These are phyloP conservation scores for Druon quercuslanigerum DNA, from an alignment of 1,140 invertebrate genomes.

Conservation along the genomic window DNA sequence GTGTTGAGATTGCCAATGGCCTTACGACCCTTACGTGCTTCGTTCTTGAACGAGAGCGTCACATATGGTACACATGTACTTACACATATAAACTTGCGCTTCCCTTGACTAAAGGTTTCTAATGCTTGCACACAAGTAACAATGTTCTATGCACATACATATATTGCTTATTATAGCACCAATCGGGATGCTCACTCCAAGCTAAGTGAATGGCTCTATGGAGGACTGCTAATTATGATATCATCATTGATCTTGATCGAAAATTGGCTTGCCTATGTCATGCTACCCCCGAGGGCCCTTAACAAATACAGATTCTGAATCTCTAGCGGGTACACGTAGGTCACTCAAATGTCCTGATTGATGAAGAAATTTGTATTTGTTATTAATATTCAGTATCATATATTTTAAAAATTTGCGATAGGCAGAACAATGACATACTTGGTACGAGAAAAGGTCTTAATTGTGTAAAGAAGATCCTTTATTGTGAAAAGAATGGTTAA, in stretches of 20 bases:
- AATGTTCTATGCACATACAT: background rate
- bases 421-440: too few relatives aligned
- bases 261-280: slow-evolving; percentile 57
- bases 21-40: slow-evolving; percentile 13
- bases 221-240: slow-evolving; percentile 52
- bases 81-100: background rate
- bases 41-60: slow-evolving; percentile 20
- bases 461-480: too few relatives aligned
- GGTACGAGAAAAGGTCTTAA: too few relatives aligned
- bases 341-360: slow-evolving; percentile 4
- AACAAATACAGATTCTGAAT: slow-evolving; percentile 43
- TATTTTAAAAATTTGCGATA: too few relatives aligned
- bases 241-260: slow-evolving; percentile 54
- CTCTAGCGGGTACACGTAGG: background rate
- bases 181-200: slow-evolving; percentile 47
- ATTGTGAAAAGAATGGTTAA: too few relatives aligned
- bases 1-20: slow-evolving; percentile 7
- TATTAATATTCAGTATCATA: too few relatives aligned
- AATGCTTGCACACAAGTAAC: slow-evolving; percentile 10
- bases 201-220: slow-evolving; percentile 55
- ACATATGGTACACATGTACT: slow-evolving; percentile 10
- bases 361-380: background rate
- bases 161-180: slow-evolving; percentile 38
- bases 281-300: slow-evolving; percentile 50
- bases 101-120: background rate